phyloP scores from a whole-genome alignment of 2,797 vertebrate genomes.

The Pelodytes ibericus region DNA sequence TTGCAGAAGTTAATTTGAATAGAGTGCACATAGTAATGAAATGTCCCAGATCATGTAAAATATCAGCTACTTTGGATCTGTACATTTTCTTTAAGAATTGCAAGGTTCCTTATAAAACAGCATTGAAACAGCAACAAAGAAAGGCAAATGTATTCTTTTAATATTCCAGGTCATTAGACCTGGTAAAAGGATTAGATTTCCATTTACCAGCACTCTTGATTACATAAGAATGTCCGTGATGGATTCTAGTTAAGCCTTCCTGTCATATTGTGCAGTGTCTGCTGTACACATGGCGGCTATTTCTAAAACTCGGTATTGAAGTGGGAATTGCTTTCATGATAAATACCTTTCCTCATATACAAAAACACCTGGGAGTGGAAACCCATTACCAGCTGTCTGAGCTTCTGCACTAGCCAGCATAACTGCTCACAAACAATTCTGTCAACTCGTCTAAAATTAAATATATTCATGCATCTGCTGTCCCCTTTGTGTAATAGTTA shows the following conservation, averaged over 20 bases:
- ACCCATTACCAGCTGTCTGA: constrained; percentile 13
- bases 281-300: not conserved
- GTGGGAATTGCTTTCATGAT: constrained; percentile 1
- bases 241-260: not conserved
- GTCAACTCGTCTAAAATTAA: constrained; percentile 11
- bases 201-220: not conserved
- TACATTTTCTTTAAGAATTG: too few relatives aligned
- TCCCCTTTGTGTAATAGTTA: constrained; percentile 32
- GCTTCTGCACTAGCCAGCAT: not conserved
- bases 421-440: not conserved
- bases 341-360: not conserved
- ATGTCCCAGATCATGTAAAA: too few relatives aligned
- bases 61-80: too few relatives aligned
- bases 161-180: not conserved
- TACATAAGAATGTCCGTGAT: not conserved
- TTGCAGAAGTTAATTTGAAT: too few relatives aligned
- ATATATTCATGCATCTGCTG: not conserved
- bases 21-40: too few relatives aligned
- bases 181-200: not conserved
- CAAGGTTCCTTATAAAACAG: not conserved
- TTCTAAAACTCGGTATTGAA: not conserved
- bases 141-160: not conserved
- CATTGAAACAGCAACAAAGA: not conserved
- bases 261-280: not conserved
- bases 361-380: constrained; percentile 4